Base-by-base conservation (phyloP, 1,140 invertebrate species). In the Chlorops oryzae region DNA sequence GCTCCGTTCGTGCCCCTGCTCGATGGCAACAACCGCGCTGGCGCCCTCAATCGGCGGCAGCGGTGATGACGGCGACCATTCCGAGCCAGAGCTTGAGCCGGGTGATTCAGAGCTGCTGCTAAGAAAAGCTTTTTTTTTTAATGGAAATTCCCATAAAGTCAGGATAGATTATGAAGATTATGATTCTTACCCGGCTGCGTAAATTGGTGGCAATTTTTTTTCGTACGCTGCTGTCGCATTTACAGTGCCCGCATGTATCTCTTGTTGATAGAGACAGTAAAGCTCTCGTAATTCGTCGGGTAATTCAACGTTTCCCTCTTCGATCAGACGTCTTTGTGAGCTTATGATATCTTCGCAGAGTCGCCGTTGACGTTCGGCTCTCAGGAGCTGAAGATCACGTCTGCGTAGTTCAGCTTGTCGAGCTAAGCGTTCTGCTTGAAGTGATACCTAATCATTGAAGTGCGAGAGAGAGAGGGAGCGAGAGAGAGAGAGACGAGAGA, bases 301-400 rank as follows among this genome's bases (percentile, higher is more conserved):
- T 17, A 90, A 74, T 18, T 77, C 75, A 5, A 90, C 64, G 52
- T 79, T 76, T 58, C 82, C 76, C 64, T 84, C 81, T 78, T 92
- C 87, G 53, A 96, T 86, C n/a, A 93, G 78, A 17, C 85, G 76
- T 42, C 89, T 75, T 68, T 96, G 92, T 34, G 88, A 77, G 0
- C 86, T 87, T 46, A 96, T 95, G 50, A 96, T 94, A 63, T 93
- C 89, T 62, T 96, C 91, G 51, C 88, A 90, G 4, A 96, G 80
- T 40, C 86, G 81, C 10, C 90, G 74, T 67, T 94, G 90, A 20
- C 90, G 75, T 59, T 91, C 85, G 39, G 88, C 88, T n/a, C 89
- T 76, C 40, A 91, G 76, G 46, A 95, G 78, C 55, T 91, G 79
- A 22, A 92, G 76, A 61, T 94, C 91, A 47, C 90, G 78, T 46